phyloP scores from a whole-genome alignment of 2,888 invertebrate species.

The Acleris sparsana region DNA sequence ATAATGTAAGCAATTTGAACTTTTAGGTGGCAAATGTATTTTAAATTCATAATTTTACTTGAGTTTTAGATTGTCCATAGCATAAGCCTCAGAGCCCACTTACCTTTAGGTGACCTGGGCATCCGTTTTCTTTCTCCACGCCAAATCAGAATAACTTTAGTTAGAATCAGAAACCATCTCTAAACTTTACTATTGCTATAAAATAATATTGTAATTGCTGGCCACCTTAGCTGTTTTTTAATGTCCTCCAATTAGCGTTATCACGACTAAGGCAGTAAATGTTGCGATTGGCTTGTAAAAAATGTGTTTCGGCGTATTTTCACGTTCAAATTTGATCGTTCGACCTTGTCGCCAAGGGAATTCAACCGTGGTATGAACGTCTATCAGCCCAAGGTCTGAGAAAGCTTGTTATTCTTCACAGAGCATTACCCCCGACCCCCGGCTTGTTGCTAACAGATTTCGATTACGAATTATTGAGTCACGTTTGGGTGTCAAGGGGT shows the following conservation, averaged over 20 bases:
- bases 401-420: conserved; percentile 48
- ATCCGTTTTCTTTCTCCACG: no score
- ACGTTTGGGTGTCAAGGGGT: conserved; percentile 28
- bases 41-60: no score
- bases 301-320: conserved; percentile 23
- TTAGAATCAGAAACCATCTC: no score
- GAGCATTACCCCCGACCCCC: conserved; percentile 43
- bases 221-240: conserved; percentile 6
- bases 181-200: no score
- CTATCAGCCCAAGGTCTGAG: conserved; percentile 55
- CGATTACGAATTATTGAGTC: conserved; percentile 36
- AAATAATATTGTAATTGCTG: no score
- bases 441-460: conserved; percentile 33
- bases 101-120: no score
- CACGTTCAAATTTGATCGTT: conserved; percentile 37
- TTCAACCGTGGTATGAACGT: conserved; percentile 50
- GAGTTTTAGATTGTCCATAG: no score
- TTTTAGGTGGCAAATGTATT: background rate
- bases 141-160: no score
- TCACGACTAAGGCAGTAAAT: conserved; percentile 21
- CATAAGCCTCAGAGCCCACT: no score
- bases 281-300: conserved; percentile 18
- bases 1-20: background rate
- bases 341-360: conserved; percentile 53
- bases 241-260: conserved; percentile 24